Conservation (phyloP, 2,888 invertebrate genomes). For the Busseola fusca region DNA sequence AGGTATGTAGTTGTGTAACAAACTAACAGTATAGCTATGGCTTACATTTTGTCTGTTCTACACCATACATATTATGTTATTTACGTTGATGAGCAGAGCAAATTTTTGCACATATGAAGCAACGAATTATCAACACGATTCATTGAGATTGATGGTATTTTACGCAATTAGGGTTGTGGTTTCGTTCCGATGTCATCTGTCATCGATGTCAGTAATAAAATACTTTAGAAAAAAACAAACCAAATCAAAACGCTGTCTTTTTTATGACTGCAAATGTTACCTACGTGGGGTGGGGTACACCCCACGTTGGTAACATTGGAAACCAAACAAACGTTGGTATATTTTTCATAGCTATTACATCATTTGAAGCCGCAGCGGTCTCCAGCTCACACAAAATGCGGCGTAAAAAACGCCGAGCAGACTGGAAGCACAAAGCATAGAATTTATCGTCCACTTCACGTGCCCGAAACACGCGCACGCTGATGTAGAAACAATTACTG, state of each 20-base stretch:
- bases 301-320: conserved; percentile 21
- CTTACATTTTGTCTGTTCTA: neutral
- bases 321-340: conserved; percentile 37
- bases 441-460: conserved; percentile 83
- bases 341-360: conserved; percentile 59
- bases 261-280: too few relatives aligned
- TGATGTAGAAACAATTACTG: conserved; percentile 57
- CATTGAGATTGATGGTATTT: neutral
- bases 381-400: conserved; percentile 70
- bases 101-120: neutral
- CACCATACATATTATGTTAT: neutral
- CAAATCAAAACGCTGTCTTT: neutral
- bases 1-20: neutral
- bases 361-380: conserved; percentile 60
- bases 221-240: neutral
- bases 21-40: neutral
- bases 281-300: too few relatives aligned
- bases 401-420: conserved; percentile 72
- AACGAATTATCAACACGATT: neutral
- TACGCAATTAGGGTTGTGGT: neutral
- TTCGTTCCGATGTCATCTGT: neutral
- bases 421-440: conserved; percentile 81
- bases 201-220: neutral
- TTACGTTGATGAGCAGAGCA: neutral
- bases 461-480: conserved; percentile 78